Evolutionary conservation across 2,797 vertebrate species (phyloP).

Genomic region (Acanthis flammea): DNA sequence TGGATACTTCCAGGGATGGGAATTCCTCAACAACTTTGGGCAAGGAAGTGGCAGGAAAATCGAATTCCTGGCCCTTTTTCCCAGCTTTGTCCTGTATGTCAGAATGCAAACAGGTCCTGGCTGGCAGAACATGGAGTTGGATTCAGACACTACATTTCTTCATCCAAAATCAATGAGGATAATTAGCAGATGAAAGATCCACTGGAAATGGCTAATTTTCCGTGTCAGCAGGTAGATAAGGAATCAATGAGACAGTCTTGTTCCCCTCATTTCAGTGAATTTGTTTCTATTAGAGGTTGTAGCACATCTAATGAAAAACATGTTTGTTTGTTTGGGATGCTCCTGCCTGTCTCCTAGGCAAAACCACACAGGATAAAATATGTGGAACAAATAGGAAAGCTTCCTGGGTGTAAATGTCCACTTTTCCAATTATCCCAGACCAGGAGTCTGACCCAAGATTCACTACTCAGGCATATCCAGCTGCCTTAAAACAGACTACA

Average conservation of each 20-base stretch:
- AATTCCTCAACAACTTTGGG: rapidly evolving
- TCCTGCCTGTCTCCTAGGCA: neutral
- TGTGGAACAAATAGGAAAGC: neutral
- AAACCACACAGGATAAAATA: neutral
- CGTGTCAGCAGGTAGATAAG: conserved; percentile 24
- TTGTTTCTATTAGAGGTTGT: conserved; percentile 13
- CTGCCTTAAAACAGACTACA: neutral
- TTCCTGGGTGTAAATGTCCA: neutral
- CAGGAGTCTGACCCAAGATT: neutral
- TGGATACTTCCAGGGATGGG: neutral
- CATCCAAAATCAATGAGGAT: conserved; percentile 55
- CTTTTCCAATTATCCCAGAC: neutral
- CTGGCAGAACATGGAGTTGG: neutral
- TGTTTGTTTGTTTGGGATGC: neutral
- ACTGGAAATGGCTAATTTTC: conserved; percentile 23
- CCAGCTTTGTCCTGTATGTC: neutral
- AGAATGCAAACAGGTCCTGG: neutral
- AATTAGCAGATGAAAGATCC: conserved; percentile 57
- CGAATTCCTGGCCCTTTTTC: neutral
- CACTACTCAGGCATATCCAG: neutral
- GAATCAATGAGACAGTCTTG: conserved; percentile 37
- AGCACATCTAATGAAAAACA: neutral
- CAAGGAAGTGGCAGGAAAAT: neutral
- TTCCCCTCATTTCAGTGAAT: neutral
- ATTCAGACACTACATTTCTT: neutral